phyloP scores from a whole-genome alignment of 1,140 invertebrate species.

The Euwallacea fornicatus region DNA sequence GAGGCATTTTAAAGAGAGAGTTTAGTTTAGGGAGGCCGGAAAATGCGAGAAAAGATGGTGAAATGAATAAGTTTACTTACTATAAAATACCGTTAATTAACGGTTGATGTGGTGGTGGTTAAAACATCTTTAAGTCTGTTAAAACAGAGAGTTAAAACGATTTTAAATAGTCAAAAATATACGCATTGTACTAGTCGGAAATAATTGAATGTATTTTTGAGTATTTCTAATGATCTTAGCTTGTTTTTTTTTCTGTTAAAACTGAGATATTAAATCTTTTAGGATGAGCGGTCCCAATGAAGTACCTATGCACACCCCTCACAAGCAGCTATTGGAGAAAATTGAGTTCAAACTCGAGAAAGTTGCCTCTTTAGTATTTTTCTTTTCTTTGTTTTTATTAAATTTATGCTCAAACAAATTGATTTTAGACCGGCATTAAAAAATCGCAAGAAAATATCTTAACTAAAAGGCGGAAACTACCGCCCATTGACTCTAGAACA shows the following conservation, averaged over 20 bases:
- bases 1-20: not conserved
- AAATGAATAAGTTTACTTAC: not conserved
- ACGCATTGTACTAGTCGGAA: not conserved
- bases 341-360: conserved; percentile 57
- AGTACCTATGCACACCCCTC: conserved; percentile 61
- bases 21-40: not conserved
- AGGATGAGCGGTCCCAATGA: conserved; percentile 50
- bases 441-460: conserved; percentile 31
- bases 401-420: not conserved
- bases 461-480: conserved; percentile 7
- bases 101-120: not conserved
- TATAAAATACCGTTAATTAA: not conserved
- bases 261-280: not conserved
- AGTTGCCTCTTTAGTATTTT: conserved; percentile 59
- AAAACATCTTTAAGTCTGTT: not conserved
- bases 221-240: not conserved
- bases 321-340: conserved; percentile 60
- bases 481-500: conserved; percentile 4
- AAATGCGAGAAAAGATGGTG: not conserved
- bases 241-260: conserved; percentile 1
- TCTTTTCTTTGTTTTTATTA: not conserved
- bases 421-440: conserved; percentile 29
- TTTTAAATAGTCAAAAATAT: not conserved
- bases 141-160: not conserved
- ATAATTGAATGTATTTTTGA: not conserved